Evolutionary conservation across 2,888 invertebrate species (phyloP), one percentile per base, ranked within the genome.

Genomic region (Caenorhabditis afra): DNA sequence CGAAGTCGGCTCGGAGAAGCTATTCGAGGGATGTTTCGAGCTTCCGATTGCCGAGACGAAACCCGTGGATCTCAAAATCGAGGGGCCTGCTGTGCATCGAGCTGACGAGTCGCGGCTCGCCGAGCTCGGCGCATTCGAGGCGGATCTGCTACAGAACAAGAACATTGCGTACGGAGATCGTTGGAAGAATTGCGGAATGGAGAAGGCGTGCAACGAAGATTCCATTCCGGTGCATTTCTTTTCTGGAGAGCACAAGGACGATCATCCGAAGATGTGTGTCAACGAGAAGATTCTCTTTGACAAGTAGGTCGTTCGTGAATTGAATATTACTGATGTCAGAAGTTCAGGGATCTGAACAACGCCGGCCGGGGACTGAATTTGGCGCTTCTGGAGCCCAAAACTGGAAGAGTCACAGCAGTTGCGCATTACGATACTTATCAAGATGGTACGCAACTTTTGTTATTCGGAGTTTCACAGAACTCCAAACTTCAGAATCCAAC

Each of bases 321-420:
- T 29, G 29, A 7, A 29, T 7, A 29, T n/a, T n/a, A n/a, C n/a
- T n/a, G n/a, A n/a, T n/a, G n/a, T n/a, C 3, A 29, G 29, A 29
- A 29, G 29, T 29, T 89, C 20, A 79, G 78, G 61, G 70, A 70
- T 12, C 77, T 92, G 35, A 92, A 92, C 84, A 90, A 91, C 65
- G 93, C 91, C 16, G 93, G 93, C 3, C 90, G 93, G 61, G 93
- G 93, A 0, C 88, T 93, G 61, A 93, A 93, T 86, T 88, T 92
- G 37, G 92, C 91, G 0, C 89, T 92, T 1, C 87, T 93, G 41
- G 92, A 92, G 79, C 89, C 91, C 7, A 89, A 90, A 20, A 91
- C 91, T 16, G 90, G 91, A 35, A 89, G 91, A 73, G 91, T 92
- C 1, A 88, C 91, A 4, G 87, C 91, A 41, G 91, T 92, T 0